phyloP scores from a whole-genome alignment of 2,888 invertebrate species.

The Chromoteleia sp. region DNA sequence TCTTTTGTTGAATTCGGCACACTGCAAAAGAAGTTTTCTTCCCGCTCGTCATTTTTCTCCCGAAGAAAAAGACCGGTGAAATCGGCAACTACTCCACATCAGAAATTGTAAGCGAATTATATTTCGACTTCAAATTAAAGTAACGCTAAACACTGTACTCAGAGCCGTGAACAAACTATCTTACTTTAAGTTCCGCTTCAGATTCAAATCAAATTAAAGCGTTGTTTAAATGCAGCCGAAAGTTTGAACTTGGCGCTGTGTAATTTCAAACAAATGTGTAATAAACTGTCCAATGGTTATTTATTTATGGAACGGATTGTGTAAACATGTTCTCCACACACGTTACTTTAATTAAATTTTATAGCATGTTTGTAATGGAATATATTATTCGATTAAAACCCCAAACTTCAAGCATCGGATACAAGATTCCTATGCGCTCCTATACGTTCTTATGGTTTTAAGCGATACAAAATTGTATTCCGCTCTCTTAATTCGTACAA shows the following conservation, averaged over 20 bases:
- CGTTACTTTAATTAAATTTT: constrained; percentile 28
- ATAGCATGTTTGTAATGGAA: neutral
- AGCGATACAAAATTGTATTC: constrained; percentile 27
- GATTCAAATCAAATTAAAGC: constrained; percentile 45
- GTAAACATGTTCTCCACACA: constrained; percentile 23
- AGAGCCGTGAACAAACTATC: constrained; percentile 28
- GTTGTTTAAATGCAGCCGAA: constrained; percentile 37
- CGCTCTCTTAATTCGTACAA: constrained; percentile 23
- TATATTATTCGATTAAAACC: neutral
- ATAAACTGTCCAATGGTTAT: constrained; percentile 33
- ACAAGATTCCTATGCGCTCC: no score
- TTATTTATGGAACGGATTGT: constrained; percentile 29
- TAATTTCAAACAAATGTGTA: constrained; percentile 31
- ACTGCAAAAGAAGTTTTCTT: constrained; percentile 43
- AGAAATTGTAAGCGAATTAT: constrained; percentile 50
- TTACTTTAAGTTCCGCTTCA: constrained; percentile 33
- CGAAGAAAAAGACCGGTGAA: constrained; percentile 6
- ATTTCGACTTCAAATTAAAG: constrained; percentile 22
- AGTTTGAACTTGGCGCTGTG: constrained; percentile 28
- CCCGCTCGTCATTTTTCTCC: constrained; percentile 32
- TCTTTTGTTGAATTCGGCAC: constrained; percentile 56
- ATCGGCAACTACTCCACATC: constrained; percentile 37
- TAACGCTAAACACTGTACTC: constrained; percentile 14
- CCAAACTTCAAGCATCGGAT: neutral
- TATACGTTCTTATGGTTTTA: neutral